These are phyloP conservation scores for Toxotes jaculatrix DNA, from an alignment of 2,113 vertebrate genomes.

Conservation along the genomic window DNA sequence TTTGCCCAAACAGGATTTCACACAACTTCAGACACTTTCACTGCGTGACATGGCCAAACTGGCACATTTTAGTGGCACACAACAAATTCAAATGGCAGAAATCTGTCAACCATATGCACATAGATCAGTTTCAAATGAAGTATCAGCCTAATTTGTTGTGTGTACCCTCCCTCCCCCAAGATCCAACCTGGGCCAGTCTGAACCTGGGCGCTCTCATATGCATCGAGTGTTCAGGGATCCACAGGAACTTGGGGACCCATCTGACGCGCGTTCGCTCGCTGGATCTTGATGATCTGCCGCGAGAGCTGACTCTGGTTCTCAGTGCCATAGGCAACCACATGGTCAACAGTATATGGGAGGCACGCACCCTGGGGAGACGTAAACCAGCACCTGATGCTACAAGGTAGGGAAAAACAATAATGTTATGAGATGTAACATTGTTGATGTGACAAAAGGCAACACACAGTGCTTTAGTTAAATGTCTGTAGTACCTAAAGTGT, in stretches of 20 bases:
- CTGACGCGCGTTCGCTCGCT: conserved; percentile 78
- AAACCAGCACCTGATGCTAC: conserved; percentile 77
- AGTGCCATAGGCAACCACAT: conserved; percentile 80
- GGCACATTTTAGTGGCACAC: neutral
- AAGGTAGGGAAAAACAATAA: conserved; percentile 49
- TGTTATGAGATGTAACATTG: neutral
- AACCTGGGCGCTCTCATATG: conserved; percentile 81
- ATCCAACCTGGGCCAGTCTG: conserved; percentile 82
- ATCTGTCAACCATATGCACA: neutral
- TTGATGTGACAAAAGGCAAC: neutral
- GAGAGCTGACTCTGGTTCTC: conserved; percentile 78
- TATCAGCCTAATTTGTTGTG: neutral
- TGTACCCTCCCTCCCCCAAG: conserved; percentile 34
- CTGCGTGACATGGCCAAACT: neutral
- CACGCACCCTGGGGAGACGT: conserved; percentile 67
- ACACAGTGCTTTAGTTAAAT: neutral
- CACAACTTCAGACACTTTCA: neutral
- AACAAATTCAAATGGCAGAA: neutral
- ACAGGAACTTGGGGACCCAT: conserved; percentile 81
- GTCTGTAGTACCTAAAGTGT: neutral
- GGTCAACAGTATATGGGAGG: conserved; percentile 81
- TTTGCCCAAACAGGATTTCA: conserved; percentile 6
- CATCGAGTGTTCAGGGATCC: conserved; percentile 82
- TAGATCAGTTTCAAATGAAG: conserved; percentile 4
- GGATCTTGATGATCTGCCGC: conserved; percentile 78